These are phyloP conservation scores for Mesitornis unicolor DNA, from an alignment of 2,113 vertebrate genomes.

Conservation along the genomic window DNA sequence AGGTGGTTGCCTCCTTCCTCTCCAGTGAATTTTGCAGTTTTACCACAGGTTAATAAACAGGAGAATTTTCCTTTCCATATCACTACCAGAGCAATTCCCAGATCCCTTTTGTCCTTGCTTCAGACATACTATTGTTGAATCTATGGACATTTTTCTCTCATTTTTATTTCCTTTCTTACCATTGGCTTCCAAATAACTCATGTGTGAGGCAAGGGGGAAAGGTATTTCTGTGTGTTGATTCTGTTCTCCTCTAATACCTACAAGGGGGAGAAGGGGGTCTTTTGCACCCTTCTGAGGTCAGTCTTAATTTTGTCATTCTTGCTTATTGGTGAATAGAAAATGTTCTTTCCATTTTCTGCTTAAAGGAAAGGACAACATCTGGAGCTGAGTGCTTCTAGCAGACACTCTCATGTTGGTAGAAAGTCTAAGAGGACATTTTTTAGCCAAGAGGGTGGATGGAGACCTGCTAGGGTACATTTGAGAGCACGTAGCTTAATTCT, in stretches of 20 bases:
- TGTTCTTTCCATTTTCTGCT: not conserved
- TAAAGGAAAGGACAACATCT: not conserved
- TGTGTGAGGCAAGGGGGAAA: not conserved
- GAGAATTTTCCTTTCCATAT: not conserved
- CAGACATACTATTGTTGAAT: not conserved
- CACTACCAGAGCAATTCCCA: not conserved
- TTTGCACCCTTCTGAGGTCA: not conserved
- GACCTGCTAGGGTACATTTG: not conserved
- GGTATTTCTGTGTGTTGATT: not conserved
- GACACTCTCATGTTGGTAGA: not conserved
- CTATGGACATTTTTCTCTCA: not conserved
- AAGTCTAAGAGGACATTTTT: not conserved
- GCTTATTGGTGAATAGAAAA: not conserved
- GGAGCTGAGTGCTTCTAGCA: not conserved
- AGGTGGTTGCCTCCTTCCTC: not conserved
- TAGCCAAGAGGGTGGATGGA: not conserved
- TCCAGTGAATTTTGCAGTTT: not conserved
- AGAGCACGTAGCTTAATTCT: not conserved
- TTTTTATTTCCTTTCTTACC: not conserved
- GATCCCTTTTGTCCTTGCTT: not conserved
- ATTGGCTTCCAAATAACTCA: not conserved
- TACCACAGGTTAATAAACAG: not conserved
- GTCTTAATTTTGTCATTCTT: not conserved
- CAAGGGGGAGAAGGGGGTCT: not conserved
- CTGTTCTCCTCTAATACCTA: not conserved